Conservation (phyloP, 2,888 invertebrate genomes). For the Amiota mariae region DNA sequence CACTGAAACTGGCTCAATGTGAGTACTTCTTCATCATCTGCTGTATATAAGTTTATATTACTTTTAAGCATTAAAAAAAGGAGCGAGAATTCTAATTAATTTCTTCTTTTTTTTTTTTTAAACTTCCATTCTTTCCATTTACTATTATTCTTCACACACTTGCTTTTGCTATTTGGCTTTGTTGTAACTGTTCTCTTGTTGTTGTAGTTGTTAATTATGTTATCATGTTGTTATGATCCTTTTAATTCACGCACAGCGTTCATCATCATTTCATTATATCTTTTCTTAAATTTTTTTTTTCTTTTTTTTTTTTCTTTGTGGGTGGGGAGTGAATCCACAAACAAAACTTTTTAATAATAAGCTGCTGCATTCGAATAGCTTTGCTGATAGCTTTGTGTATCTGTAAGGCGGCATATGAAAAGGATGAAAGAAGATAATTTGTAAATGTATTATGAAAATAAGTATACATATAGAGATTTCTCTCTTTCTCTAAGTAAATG, state of each 20-base stretch:
- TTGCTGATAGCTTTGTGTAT: conserved; percentile 73
- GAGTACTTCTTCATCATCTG: too few species aligned
- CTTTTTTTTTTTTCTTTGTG: too few species aligned
- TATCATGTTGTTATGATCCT: conserved; percentile 45
- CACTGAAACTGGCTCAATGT: too few species aligned
- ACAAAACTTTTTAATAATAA: conserved; percentile 65
- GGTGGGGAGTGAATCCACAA: conserved; percentile 12
- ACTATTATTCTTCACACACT: conserved; percentile 39
- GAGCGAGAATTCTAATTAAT: conserved; percentile 37
- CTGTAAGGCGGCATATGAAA: conserved; percentile 45
- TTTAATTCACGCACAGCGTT: conserved; percentile 63
- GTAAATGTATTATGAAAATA: too few species aligned
- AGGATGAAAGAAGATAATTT: conserved; percentile 23
- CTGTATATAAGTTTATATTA: too few species aligned
- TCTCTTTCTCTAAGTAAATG: too few species aligned
- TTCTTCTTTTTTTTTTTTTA: not conserved
- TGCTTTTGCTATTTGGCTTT: conserved; percentile 45
- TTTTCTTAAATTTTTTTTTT: conserved; percentile 32
- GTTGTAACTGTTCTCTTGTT: conserved; percentile 37
- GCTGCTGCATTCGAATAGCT: conserved; percentile 72
- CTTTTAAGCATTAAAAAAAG: too few species aligned
- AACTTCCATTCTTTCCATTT: too few species aligned
- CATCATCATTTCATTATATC: conserved; percentile 41
- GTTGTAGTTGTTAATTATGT: too few species aligned
- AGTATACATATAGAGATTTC: too few species aligned